phyloP scores from a whole-genome alignment of 2,888 invertebrate genomes.

The Monoplex corrugatus region DNA sequence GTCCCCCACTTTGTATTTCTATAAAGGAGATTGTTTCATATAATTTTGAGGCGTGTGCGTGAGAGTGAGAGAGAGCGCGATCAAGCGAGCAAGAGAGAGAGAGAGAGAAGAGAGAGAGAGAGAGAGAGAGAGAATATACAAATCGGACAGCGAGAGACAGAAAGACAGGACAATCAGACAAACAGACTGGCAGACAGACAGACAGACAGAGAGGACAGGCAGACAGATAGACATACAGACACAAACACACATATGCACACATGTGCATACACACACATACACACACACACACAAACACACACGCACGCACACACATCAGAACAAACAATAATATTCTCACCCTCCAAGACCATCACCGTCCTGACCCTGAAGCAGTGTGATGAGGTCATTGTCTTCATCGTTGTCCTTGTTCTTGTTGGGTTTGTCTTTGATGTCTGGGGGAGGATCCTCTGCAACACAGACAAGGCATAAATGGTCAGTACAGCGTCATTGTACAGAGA shows the following conservation, averaged over 20 bases:
- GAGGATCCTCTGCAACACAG: constrained; percentile 40
- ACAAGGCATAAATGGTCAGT: no score
- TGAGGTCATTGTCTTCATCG: background rate
- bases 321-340: background rate
- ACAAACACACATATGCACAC: background rate
- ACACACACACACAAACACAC: background rate
- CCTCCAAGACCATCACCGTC: constrained; percentile 35
- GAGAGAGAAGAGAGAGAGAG: background rate
- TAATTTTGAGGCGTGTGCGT: no score
- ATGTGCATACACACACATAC: background rate
- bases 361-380: background rate
- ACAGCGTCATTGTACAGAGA: no score
- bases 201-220: background rate
- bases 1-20: no score
- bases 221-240: background rate
- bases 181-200: background rate
- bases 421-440: constrained; percentile 36
- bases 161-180: background rate
- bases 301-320: background rate
- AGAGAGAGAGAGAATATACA: background rate
- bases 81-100: no score
- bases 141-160: background rate
- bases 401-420: constrained; percentile 33
- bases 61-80: no score
- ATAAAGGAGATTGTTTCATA: no score